phyloP scores from a whole-genome alignment of 2,888 invertebrate genomes.

The Epirrhoe alternata region DNA sequence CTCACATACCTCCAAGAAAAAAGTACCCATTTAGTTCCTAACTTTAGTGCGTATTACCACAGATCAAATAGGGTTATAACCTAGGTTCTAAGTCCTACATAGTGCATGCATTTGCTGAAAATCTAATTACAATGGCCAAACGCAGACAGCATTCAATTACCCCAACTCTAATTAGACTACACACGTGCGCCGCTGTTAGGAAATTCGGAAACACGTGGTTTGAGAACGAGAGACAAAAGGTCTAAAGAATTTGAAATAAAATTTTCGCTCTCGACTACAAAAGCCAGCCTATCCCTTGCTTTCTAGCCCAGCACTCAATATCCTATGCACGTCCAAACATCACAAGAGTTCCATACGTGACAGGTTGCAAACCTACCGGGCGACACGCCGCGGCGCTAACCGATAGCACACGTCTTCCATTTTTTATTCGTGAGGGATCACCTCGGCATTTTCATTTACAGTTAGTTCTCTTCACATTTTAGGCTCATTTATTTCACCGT shows the following conservation, averaged over 20 bases:
- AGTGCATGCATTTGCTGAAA: slow-evolving; percentile 1
- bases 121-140: slow-evolving; percentile 22
- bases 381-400: not conserved
- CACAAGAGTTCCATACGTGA: slow-evolving; percentile 1
- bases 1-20: too few relatives aligned
- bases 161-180: slow-evolving; percentile 24
- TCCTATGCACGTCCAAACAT: not conserved
- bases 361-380: not conserved
- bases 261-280: not conserved
- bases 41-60: too few relatives aligned
- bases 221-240: not conserved
- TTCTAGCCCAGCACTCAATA: not conserved
- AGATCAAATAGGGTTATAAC: too few relatives aligned
- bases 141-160: slow-evolving; percentile 29
- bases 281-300: not conserved
- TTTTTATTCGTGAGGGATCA: not conserved
- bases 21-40: not conserved
- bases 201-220: slow-evolving; percentile 12
- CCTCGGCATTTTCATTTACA: not conserved
- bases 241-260: not conserved
- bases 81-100: slow-evolving; percentile 1
- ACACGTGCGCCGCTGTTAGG: slow-evolving; percentile 19
- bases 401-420: not conserved
- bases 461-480: not conserved
- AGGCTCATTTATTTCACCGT: slow-evolving; percentile 14